Conservation (phyloP, 1,140 invertebrate species). For the Melanaphis sacchari region DNA sequence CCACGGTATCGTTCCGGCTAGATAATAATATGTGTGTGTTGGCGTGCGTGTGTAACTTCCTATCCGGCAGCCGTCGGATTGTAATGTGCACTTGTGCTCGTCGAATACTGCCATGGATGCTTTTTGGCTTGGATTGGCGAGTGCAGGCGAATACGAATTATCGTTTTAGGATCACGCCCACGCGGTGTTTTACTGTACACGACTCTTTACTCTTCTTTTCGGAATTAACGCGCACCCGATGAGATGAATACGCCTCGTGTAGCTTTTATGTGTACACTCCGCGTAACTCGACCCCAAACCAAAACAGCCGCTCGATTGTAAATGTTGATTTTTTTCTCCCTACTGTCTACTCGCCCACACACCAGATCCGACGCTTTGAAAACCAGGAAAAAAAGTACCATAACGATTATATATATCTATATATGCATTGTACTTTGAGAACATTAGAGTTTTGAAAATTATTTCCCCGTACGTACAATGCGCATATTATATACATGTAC, state of each 20-base stretch:
- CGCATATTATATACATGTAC: not conserved
- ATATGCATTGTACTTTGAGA: not conserved
- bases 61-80: not conserved
- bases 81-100: not conserved
- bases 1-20: not conserved
- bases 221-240: not conserved
- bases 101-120: not conserved
- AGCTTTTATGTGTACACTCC: not conserved
- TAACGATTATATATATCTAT: not conserved
- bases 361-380: not conserved
- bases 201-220: slow-evolving; percentile 37
- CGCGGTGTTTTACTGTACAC: not conserved
- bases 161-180: slow-evolving; percentile 44
- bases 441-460: slow-evolving; percentile 34
- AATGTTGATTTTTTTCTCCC: not conserved
- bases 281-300: not conserved
- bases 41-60: not conserved
- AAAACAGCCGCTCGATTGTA: not conserved
- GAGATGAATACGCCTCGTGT: not conserved
- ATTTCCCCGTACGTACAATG: slow-evolving; percentile 5
- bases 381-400: not conserved
- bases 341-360: not conserved
- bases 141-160: slow-evolving; percentile 15
- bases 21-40: not conserved
- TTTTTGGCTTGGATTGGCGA: not conserved